Base-by-base conservation (phyloP, 2,113 vertebrate species). In the Brachyhypopomus occidentalis region DNA sequence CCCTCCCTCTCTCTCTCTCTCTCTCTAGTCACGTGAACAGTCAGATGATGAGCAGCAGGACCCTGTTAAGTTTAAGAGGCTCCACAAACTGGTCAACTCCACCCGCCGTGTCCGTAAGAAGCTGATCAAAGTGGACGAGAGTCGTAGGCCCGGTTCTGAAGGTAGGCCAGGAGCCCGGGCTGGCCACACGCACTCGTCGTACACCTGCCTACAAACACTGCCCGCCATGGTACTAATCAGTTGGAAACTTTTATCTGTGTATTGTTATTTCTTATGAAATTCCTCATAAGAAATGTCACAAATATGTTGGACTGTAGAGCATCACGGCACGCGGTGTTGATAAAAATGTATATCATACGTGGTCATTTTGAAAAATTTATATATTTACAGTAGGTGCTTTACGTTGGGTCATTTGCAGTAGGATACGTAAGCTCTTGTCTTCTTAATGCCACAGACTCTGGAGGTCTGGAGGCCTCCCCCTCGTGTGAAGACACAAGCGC, bases 1-100 rank as follows among this genome's bases (percentile, higher is more conserved):
- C n/a, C 22, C 11, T 20, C 0, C 52, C 77, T 75, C 41, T 20
- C 82, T 69, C 48, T 78, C 48, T 48, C 60, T 94, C 83, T 93
- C 89, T 58, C 91, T 88, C 78, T 90, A 99, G 97, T 98, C 97
- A 88, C 95, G 94, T 89, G 97, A 99, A 87, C 97, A 96, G 89
- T 99, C 97, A 0, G 98, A 99, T 81, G 98, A 99, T 83, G 98
- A 99, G 89, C 95, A 96, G 0, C 97, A 99, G 89, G 97, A 99
- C 88, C 96, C 96, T 0, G 95, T 97, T 89, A 99, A 98, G 92
- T 99, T 99, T 91, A 97, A 96, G 89, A 93, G 97, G 81, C 93
- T 99, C 83, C 98, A 99, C 92, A 99, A 98, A 88, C 93, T 99
- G 92, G 98, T 99, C 20, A 98, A 96, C 92, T 99, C 98, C 30